A percentile compares a stretch with the other conserved stretches of the same genome.
These are phyloP conservation scores for Radopholus similis DNA, from an alignment of 1,140 invertebrate species.

Conservation along the genomic window DNA sequence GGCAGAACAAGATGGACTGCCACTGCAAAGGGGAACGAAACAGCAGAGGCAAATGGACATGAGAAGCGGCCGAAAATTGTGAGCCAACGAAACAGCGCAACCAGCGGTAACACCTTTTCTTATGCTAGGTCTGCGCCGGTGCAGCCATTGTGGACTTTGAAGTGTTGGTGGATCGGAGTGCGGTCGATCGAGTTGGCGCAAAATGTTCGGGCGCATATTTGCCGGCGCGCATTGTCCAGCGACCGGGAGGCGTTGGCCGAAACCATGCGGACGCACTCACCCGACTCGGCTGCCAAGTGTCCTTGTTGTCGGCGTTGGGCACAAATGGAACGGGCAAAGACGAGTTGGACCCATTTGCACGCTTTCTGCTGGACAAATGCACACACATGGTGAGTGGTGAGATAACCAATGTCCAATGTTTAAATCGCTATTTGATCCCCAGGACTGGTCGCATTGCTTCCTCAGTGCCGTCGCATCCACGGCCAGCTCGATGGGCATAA, in stretches of 20 bases:
- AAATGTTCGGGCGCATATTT: no score
- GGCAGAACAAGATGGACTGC: neutral
- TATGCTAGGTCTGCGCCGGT: constrained; percentile 74
- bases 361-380: constrained; percentile 17
- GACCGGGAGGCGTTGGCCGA: constrained; percentile 79
- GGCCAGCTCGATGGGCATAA: neutral
- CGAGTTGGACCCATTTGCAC: neutral
- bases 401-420: constrained; percentile 1
- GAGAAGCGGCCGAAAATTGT: constrained; percentile 27
- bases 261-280: constrained; percentile 82
- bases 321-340: constrained; percentile 65
- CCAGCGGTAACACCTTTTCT: neutral
- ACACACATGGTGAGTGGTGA: constrained; percentile 10
- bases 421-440: neutral
- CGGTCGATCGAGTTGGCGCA: constrained; percentile 69
- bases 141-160: constrained; percentile 75
- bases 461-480: neutral
- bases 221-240: constrained; percentile 65
- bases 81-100: constrained; percentile 2
- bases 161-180: constrained; percentile 64
- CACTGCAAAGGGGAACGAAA: no score
- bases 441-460: constrained; percentile 8
- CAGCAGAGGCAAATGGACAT: neutral
- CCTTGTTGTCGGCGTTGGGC: constrained; percentile 77
- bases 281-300: constrained; percentile 67